These are phyloP conservation scores for Poeciliopsis paucimaculata DNA, from an alignment of 2,797 vertebrate genomes.

Conservation along the genomic window DNA sequence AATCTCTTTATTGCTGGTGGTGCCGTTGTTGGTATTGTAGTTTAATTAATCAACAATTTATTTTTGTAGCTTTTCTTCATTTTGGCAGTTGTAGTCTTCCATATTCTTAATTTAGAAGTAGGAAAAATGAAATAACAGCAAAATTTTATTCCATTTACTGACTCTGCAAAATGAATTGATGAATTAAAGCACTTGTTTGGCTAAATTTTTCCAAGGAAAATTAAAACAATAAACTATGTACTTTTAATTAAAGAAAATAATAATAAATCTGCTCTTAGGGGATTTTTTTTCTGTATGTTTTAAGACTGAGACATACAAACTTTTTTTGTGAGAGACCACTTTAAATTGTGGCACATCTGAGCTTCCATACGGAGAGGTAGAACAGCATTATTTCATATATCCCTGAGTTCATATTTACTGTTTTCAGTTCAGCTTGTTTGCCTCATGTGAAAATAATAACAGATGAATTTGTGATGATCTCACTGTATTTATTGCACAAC, in stretches of 20 bases:
- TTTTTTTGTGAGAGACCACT: not conserved
- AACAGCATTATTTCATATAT: not conserved
- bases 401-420: not conserved
- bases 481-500: not conserved
- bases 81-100: not conserved
- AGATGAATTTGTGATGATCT: not conserved
- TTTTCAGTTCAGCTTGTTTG: not conserved
- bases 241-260: not conserved
- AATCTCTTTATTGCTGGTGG: not conserved
- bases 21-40: not conserved
- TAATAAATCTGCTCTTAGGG: not conserved
- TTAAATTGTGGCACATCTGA: not conserved
- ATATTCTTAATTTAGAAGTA: not conserved
- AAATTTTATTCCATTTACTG: not conserved
- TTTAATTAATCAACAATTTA: not conserved
- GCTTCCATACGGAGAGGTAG: not conserved
- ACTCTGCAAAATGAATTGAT: not conserved
- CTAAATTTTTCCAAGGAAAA: not conserved
- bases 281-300: not conserved
- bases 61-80: not conserved
- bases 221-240: not conserved
- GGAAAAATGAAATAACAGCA: not conserved
- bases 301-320: not conserved
- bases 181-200: not conserved
- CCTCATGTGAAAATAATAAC: not conserved